Conservation (phyloP, 2,113 vertebrate genomes). For the Rhinolophus sinicus region DNA sequence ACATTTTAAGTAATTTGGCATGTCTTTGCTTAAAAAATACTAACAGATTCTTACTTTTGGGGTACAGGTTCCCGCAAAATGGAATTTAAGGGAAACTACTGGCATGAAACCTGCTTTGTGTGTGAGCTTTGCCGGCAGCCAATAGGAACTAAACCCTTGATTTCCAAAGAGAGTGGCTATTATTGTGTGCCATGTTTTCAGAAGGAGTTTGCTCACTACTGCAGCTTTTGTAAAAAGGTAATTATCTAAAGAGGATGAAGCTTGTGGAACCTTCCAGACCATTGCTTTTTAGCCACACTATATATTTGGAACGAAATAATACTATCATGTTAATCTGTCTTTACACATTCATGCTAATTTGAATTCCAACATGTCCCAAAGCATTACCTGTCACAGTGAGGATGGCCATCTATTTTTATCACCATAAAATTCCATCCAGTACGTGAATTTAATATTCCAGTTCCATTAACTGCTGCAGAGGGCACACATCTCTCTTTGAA, state of each 20-base stretch:
- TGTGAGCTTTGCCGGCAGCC: conserved; percentile 87
- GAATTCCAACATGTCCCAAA: not conserved
- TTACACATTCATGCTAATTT: not conserved
- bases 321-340: not conserved
- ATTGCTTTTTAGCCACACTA: not conserved
- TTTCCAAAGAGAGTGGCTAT: conserved; percentile 87
- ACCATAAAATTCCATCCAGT: conserved; percentile 8
- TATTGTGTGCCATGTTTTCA: conserved; percentile 89
- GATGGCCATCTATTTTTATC: not conserved
- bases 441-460: not conserved
- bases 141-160: conserved; percentile 87
- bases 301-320: not conserved
- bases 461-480: not conserved
- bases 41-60: conserved; percentile 49
- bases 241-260: conserved; percentile 13
- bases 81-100: conserved; percentile 89
- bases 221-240: conserved; percentile 97
- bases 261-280: not conserved
- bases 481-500: not conserved
- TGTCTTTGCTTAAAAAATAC: conserved; percentile 1
- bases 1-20: not conserved
- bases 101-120: conserved; percentile 90
- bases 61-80: conserved; percentile 89
- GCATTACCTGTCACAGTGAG: not conserved
- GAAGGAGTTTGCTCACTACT: conserved; percentile 91